Evolutionary conservation across 2,113 vertebrate species (phyloP).

Genomic region (Amphiprion ocellaris): DNA sequence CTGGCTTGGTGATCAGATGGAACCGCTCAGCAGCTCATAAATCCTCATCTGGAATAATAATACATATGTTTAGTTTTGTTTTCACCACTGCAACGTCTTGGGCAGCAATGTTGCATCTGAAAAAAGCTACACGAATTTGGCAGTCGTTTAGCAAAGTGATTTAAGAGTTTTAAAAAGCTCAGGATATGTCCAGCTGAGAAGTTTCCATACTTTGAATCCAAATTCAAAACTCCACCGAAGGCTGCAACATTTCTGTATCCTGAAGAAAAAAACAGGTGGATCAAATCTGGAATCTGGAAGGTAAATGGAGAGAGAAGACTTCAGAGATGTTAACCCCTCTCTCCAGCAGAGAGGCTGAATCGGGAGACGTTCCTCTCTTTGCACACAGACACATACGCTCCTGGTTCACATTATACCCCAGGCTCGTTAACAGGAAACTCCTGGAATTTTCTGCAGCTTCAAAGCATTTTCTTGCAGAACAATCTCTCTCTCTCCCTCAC

Average conservation of each 20-base stretch:
- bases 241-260: not conserved
- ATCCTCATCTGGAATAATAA: constrained; percentile 18
- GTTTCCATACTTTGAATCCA: constrained; percentile 18
- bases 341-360: constrained; percentile 52
- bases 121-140: not conserved
- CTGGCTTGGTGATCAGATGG: constrained; percentile 37
- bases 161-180: not conserved
- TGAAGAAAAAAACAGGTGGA: constrained; percentile 10
- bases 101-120: constrained; percentile 20
- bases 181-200: constrained; percentile 18
- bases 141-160: constrained; percentile 6
- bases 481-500: constrained; percentile 20
- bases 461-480: constrained; percentile 72
- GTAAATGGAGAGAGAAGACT: constrained; percentile 20
- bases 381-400: constrained; percentile 46
- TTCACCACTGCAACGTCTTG: not conserved
- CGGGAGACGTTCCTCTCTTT: constrained; percentile 6
- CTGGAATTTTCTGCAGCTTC: constrained; percentile 82
- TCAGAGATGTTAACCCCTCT: constrained; percentile 35
- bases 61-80: constrained; percentile 7
- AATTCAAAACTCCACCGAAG: constrained; percentile 3
- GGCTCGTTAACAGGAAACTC: constrained; percentile 80
- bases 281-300: constrained; percentile 14
- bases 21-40: constrained; percentile 22
- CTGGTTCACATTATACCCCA: constrained; percentile 81